Conservation (phyloP, 2,797 vertebrate species). For the Austrolebias charrua region DNA sequence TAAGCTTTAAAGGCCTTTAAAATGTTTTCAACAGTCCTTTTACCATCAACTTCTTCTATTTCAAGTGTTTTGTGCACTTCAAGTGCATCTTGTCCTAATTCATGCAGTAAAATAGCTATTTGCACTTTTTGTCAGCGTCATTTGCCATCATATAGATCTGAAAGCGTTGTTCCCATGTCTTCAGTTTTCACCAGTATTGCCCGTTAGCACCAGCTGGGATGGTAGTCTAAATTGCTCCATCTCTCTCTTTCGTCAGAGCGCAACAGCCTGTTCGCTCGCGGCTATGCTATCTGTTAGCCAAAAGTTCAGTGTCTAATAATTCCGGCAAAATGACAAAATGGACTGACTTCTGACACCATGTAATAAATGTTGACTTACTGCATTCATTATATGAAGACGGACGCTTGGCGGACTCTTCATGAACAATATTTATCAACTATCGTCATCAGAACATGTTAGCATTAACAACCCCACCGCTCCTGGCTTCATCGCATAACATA, state of each 20-base stretch:
- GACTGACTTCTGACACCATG: too few relatives aligned
- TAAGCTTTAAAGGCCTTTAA: neutral
- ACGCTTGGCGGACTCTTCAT: too few relatives aligned
- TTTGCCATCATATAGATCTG: neutral
- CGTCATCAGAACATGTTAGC: too few relatives aligned
- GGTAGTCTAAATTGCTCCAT: conserved; percentile 2
- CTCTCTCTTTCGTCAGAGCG: neutral
- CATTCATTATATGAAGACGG: too few relatives aligned
- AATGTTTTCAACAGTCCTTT: neutral
- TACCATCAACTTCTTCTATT: conserved; percentile 1
- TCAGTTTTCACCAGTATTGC: neutral
- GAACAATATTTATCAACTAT: too few relatives aligned
- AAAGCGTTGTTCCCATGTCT: neutral
- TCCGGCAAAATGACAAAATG: too few relatives aligned
- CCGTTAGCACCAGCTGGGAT: neutral
- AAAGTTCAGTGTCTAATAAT: too few relatives aligned
- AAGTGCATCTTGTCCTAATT: neutral
- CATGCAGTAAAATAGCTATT: neutral
- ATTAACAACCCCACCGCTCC: too few relatives aligned
- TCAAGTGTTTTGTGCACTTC: neutral
- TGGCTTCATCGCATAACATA: too few relatives aligned
- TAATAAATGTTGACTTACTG: too few relatives aligned
- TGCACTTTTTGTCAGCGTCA: neutral
- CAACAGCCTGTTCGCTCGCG: too few relatives aligned
- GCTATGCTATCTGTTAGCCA: too few relatives aligned